Base-by-base conservation (phyloP, 2,797 vertebrate genomes). In the Heteromormyrus szaboi region DNA sequence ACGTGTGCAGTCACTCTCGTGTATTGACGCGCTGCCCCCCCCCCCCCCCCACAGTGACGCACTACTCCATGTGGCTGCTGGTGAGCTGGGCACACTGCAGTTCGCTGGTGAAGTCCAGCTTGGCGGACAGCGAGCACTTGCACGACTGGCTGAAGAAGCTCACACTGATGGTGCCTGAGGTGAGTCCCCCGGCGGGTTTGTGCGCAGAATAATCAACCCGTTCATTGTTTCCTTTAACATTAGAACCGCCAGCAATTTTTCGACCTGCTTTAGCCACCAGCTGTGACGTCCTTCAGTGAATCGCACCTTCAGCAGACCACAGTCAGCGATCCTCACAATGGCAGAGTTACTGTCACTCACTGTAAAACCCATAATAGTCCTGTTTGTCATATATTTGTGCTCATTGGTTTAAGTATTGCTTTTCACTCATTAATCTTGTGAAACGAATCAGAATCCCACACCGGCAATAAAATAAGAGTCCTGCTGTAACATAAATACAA, bases 11-110 rank as follows among this genome's bases (percentile, higher is more conserved):
- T 19, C 1, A 14, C 12, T 79, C 4, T 6, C 0, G 2, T 7
- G 41, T 46, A 7, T 8, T 83, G 44, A n/a, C 14, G 4, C 7
- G 17, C 19, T 19, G 33, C 56, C 51, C 51, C 51, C 14, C 14
- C 44, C 22, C 3, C 33, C 19, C 22, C 79, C 91, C 12, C 51
- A 17, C 91, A 99, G 98, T 98, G 93, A 99, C 98, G 33, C 98
- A 99, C 95, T 99, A 99, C 94, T 99, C 98, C 90, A 99, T 99
- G 98, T 99, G 98, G 98, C 96, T 99, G 59, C 93, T 99, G 95
- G 98, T 99, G 93, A 99, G 98, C 90, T 99, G 98, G 98, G 97
- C 98, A 88, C 98, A 99, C 94, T 99, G 98, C 95, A 99, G 98
- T 89, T 99, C 98, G 88, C 92, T 96, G 11, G 98, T 99, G 41